phyloP scores from a whole-genome alignment of 2,888 invertebrate genomes.

The Erebia epiphron region DNA sequence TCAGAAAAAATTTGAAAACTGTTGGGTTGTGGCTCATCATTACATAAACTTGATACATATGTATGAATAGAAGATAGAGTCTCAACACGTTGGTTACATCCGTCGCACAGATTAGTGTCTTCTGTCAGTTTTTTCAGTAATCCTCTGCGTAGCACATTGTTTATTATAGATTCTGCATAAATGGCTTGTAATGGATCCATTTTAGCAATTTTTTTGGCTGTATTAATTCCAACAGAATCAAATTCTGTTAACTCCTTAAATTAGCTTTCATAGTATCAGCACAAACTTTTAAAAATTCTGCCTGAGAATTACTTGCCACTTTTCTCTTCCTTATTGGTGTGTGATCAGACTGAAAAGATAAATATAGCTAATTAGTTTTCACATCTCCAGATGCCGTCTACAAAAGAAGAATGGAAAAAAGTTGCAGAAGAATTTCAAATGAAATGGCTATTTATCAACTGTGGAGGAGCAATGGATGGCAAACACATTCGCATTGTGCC shows the following conservation, averaged over 20 bases:
- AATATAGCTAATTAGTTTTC: no score
- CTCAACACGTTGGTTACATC: no score
- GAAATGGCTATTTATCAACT: not conserved
- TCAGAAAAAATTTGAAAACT: no score
- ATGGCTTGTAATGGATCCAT: not conserved
- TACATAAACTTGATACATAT: no score
- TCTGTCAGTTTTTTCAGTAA: not conserved
- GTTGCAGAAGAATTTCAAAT: not conserved
- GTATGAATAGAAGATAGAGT: no score
- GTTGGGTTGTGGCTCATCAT: no score
- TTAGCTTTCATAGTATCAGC: not conserved
- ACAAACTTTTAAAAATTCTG: not conserved
- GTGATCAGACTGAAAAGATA: not conserved
- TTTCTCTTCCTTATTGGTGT: not conserved
- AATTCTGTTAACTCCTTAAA: not conserved
- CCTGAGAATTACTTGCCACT: not conserved
- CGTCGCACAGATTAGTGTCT: not conserved
- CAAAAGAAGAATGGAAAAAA: not conserved
- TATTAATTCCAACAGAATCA: not conserved
- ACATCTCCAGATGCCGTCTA: not conserved
- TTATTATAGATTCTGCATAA: not conserved
- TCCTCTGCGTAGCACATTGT: not conserved
- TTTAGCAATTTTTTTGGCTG: not conserved
- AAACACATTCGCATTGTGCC: no score
- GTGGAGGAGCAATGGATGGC: not conserved